Percentiles rank a stretch among this genome's conserved stretches.
These are phyloP conservation scores for Palythoa heliodiscus DNA, from an alignment of 92 coral and sea anemone species.

Conservation along the genomic window DNA sequence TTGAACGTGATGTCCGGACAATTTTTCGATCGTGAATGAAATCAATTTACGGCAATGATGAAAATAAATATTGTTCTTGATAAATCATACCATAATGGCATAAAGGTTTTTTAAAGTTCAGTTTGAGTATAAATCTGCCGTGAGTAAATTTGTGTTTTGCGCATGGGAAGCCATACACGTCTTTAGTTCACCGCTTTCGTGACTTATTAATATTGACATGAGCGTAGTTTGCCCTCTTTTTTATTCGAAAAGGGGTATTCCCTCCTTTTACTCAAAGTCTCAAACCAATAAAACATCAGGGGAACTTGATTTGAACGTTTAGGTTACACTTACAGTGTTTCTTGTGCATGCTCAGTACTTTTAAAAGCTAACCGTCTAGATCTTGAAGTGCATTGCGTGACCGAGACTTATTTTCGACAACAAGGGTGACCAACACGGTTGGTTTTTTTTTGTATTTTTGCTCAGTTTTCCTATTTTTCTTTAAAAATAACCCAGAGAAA, in stretches of 20 bases:
- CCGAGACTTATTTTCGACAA: background rate
- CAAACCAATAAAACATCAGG: background rate
- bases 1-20: background rate
- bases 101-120: constrained; percentile 19
- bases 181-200: background rate
- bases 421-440: constrained; percentile 24
- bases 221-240: constrained; percentile 14
- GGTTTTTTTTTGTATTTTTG: no score
- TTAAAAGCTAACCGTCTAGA: background rate
- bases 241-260: constrained; percentile 4
- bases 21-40: background rate
- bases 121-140: constrained; percentile 24
- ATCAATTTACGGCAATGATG: no score
- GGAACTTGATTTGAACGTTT: background rate
- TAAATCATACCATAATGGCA: background rate
- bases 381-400: background rate
- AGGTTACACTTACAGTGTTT: background rate
- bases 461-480: no score
- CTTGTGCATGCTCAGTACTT: background rate
- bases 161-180: background rate
- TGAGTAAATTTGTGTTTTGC: constrained; percentile 23
- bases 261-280: background rate
- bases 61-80: no score
- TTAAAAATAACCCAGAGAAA: no score
- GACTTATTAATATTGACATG: constrained; percentile 1